Conservation (phyloP, 2,113 vertebrate species). For the Pipra filicauda region DNA sequence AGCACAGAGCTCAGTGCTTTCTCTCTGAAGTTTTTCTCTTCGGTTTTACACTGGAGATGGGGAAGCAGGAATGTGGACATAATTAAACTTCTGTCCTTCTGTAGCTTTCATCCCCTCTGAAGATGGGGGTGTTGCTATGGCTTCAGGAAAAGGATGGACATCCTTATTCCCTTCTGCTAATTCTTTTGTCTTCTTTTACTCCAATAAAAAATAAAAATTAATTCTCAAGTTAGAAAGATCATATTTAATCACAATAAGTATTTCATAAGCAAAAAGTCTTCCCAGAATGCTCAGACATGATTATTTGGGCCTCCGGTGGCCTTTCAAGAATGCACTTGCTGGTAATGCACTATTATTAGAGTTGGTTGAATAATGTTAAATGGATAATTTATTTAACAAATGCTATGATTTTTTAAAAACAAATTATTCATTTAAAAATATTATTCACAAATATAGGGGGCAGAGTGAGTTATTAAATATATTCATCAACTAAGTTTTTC, state of each 20-base stretch:
- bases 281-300: background rate
- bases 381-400: constrained; percentile 30
- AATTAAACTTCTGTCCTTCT: background rate
- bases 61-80: fast-evolving
- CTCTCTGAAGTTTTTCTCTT: background rate
- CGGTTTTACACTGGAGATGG: background rate
- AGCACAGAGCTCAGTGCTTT: background rate
- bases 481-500: constrained; percentile 42
- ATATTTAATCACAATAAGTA: background rate
- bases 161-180: background rate
- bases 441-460: background rate
- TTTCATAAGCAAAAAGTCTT: background rate
- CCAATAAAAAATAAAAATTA: background rate
- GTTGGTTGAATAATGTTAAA: background rate
- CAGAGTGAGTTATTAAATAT: constrained; percentile 53
- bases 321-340: background rate
- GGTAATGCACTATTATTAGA: background rate
- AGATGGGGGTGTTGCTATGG: background rate
- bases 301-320: background rate
- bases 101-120: background rate
- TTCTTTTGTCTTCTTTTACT: background rate
- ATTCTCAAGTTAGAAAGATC: background rate
- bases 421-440: constrained; percentile 21
- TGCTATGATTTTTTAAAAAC: background rate
- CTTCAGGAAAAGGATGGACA: background rate